These are phyloP conservation scores for Eulimnadia texana DNA, from an alignment of 1,140 invertebrate species.

Conservation along the genomic window DNA sequence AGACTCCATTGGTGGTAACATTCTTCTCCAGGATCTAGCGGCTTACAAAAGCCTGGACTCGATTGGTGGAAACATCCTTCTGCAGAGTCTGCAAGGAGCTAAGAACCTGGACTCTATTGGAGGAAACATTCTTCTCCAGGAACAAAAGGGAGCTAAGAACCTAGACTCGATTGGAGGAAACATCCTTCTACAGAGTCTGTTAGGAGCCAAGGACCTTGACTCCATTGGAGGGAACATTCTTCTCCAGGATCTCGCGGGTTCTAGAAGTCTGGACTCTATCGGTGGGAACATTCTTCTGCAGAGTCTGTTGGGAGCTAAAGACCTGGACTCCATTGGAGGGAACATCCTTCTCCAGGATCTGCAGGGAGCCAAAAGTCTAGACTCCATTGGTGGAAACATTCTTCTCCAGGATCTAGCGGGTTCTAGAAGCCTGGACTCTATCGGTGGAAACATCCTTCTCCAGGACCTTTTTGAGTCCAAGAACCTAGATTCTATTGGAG, in stretches of 20 bases:
- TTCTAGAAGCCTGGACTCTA: not conserved
- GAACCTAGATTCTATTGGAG: not conserved
- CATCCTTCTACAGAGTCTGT: conserved; percentile 24
- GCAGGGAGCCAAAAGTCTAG: conserved; percentile 17
- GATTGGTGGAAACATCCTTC: not conserved
- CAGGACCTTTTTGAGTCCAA: not conserved
- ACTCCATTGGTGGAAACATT: not conserved
- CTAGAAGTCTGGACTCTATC: not conserved
- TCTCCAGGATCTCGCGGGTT: not conserved
- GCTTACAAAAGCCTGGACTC: not conserved
- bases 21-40: not conserved
- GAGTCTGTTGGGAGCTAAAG: not conserved
- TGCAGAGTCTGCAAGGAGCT: not conserved
- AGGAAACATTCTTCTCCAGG: not conserved
- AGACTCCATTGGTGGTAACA: conserved; percentile 10
- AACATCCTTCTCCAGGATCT: conserved; percentile 23
- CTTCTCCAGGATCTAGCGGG: not conserved
- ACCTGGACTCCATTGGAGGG: not conserved
- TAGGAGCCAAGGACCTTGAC: conserved; percentile 16
- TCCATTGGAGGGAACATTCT: not conserved
- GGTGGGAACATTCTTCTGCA: not conserved
- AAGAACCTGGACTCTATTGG: not conserved
- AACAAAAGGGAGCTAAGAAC: not conserved
- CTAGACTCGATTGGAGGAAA: not conserved
- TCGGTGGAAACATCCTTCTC: not conserved